These are phyloP conservation scores for Anas platyrhynchos DNA, from an alignment of 2,113 vertebrate genomes.

Conservation along the genomic window DNA sequence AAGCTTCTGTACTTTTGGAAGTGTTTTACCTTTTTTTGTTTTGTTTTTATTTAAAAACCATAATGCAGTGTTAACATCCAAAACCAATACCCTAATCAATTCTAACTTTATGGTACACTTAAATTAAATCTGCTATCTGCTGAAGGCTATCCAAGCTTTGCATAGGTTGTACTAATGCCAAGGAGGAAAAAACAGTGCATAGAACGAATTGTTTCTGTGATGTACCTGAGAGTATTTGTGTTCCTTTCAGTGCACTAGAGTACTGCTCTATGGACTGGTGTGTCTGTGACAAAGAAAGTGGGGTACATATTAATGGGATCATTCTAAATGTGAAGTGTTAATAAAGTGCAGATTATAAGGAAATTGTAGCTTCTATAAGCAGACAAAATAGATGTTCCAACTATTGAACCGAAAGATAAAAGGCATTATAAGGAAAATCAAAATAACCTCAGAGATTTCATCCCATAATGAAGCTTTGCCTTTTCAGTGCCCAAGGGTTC, in stretches of 20 bases:
- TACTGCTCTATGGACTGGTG: not conserved
- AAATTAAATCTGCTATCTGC: not conserved
- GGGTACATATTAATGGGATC: slow-evolving; percentile 46
- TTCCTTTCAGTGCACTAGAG: not conserved
- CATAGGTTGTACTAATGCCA: not conserved
- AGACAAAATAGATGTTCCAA: slow-evolving; percentile 17
- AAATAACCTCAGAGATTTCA: slow-evolving; percentile 16
- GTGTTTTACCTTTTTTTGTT: not conserved
- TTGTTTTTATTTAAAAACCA: not conserved
- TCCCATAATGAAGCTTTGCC: slow-evolving; percentile 33
- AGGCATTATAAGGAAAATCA: slow-evolving; percentile 17
- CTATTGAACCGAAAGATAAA: slow-evolving; percentile 40
- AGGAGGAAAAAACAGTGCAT: not conserved
- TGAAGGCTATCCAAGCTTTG: not conserved
- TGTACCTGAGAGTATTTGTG: slow-evolving; percentile 24
- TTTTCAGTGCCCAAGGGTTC: slow-evolving; percentile 18
- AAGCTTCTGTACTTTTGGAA: not conserved
- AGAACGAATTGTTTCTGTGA: slow-evolving; percentile 24
- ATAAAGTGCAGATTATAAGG: slow-evolving; percentile 51
- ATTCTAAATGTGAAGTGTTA: slow-evolving; percentile 58
- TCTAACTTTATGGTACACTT: not conserved
- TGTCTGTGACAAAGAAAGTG: slow-evolving; percentile 37
- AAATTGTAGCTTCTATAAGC: slow-evolving; percentile 11
- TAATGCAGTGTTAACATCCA: not conserved
- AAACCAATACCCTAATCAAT: not conserved